Evolutionary conservation across 2,113 vertebrate genomes (phyloP), one percentile per base, ranked within the genome.

Genomic region (Lamprotornis superbus): DNA sequence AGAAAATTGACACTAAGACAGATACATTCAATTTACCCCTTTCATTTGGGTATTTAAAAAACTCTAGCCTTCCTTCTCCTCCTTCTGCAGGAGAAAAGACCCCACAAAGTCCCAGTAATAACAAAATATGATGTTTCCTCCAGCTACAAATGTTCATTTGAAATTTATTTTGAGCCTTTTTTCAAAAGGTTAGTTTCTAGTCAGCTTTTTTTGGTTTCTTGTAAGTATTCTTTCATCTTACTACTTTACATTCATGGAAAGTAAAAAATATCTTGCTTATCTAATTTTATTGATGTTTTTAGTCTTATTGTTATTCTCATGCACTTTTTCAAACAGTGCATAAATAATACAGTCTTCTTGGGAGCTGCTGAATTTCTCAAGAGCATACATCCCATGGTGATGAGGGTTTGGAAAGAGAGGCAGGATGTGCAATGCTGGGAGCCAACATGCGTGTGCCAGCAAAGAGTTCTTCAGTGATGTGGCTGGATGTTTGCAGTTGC

Each of bases 351-450:
- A 28, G 20, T 23, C 11, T 55, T 68, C 9, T n/a, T 63, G 37
- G 17, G 12, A 79, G 50, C 12, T 68, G 39, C 23, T 31, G 18
- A 56, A 12, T 63, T 89, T 93, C 44, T 55, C 22, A 71, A 61
- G 8, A 83, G 8, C 9, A 4, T 10, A 18, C 5, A 57, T 0
- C 9, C 25, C 9, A 9, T 3, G 1, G 5, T 33, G 31, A 42
- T 17, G 27, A 56, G 24, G 3, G 5, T 12, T n/a, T 74, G 44
- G 53, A 67, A 81, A 35, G 30, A 24, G 21, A 60, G 21, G n/a
- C 35, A 68, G 53, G 10, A 52, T 27, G 4, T 57, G 10, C 12
- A 33, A 20, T 49, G n/a, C 27, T 78, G 30, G 37, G 3, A 73
- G 4, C 12, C 73, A 77, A 18, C 30, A 35, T 9, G 15, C 24